Base-by-base conservation (phyloP, 1,140 invertebrate genomes). In the Drosophila repletoides region DNA sequence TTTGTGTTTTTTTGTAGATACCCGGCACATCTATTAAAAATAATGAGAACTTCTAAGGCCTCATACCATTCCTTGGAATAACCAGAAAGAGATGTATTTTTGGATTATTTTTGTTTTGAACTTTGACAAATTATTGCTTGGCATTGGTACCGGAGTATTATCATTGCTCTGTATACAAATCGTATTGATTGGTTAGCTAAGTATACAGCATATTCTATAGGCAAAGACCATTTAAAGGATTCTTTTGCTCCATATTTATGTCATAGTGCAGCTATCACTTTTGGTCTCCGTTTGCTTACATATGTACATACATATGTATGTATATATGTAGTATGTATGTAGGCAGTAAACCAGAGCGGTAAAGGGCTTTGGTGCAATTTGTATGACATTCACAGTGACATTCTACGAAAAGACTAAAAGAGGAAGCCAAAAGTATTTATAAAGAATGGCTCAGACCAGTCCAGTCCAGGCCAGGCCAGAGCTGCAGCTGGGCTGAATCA, bases 371-470 rank as follows among this genome's bases (percentile, higher is more conserved):
- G 24, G 15, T 59, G 76, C 75, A 79, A 77, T 73, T 77, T 77
- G 69, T 77, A 73, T 77, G 75, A 77, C 75, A 77, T 64, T 77
- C 75, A 55, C 75, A 69, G 71, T 77, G 75, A 77, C 75, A 77
- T 56, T 64, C 59, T 65, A 26, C 5, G 43, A 33, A 31, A 14
- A 21, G 31, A 14, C 12, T 21, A 5, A 10, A 21, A 19, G 19
- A 14, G 9, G 12, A 22, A 33, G 33, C 2, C 41, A n/a, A 31
- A 67, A 52, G 56, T 61, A 61, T 67, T 67, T 67, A 52, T 61
- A 67, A 67, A 46, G 56, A 67, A 61, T 67, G 46, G 38, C 46
- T 49, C 2, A 28, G n/a, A 40, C 28, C 34, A 48, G 22, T 49
- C 22, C 22, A 49, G 6, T 22, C 10, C 1, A 34, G 21, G 17